Conservation (phyloP, 2,113 vertebrate species). For the Oncorhynchus keta region DNA sequence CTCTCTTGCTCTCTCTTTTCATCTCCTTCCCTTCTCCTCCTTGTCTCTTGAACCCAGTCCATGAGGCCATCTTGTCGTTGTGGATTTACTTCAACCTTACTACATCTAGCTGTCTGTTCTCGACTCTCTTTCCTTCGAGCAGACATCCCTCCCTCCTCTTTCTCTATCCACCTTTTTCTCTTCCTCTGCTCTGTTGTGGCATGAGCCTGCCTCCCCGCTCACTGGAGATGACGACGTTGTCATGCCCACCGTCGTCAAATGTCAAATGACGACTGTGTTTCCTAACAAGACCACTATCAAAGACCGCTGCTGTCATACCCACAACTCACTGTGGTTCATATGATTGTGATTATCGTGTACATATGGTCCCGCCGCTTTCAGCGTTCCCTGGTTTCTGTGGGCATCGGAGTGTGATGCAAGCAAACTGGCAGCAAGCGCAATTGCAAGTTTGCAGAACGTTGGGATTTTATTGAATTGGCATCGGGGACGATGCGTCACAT, state of each 20-base stretch:
- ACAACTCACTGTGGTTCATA: neutral
- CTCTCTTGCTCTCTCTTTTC: neutral
- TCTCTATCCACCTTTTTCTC: neutral
- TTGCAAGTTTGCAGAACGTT: too few relatives aligned
- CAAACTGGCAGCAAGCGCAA: too few relatives aligned
- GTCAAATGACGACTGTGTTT: neutral
- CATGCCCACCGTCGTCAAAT: neutral
- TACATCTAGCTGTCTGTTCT: neutral
- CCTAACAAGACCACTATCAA: neutral
- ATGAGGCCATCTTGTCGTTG: neutral
- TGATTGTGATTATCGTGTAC: neutral
- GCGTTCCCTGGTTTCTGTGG: too few relatives aligned
- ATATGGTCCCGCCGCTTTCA: too few relatives aligned
- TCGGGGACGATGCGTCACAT: too few relatives aligned
- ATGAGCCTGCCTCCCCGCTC: neutral
- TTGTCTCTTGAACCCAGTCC: neutral
- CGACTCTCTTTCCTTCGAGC: neutral
- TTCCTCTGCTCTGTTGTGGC: neutral
- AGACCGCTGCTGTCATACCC: neutral
- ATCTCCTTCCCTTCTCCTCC: constrained; percentile 5
- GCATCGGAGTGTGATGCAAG: too few relatives aligned
- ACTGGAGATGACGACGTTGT: neutral
- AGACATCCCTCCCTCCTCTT: neutral
- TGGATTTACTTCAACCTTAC: neutral
- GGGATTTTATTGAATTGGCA: too few relatives aligned